A percentile compares a stretch with the other conserved stretches of the same genome.
Conservation (phyloP, 2,888 invertebrate genomes). For the Leucophora obtusa region DNA sequence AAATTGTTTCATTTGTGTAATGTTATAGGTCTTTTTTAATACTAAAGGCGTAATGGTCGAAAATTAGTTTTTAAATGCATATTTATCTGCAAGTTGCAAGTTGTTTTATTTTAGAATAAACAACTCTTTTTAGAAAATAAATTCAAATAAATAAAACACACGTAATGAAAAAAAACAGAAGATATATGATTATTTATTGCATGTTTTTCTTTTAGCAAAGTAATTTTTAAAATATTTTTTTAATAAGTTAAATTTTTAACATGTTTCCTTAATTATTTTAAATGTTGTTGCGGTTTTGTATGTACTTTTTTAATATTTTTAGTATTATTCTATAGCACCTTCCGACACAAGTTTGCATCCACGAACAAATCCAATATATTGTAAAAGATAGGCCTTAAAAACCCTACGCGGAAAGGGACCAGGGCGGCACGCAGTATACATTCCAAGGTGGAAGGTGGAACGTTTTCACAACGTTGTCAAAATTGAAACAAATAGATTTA, state of each 20-base stretch:
- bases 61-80: conserved; percentile 9
- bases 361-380: no score
- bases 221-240: neutral
- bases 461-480: no score
- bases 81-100: neutral
- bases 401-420: no score
- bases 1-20: neutral
- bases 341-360: no score
- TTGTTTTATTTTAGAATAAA: neutral
- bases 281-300: neutral
- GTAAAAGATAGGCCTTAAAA: no score
- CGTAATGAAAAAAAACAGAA: conserved; percentile 4
- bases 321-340: no score
- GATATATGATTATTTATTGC: conserved; percentile 12
- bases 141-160: neutral
- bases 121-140: neutral
- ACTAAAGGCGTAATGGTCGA: conserved; percentile 5
- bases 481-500: no score
- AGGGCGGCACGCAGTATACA: no score
- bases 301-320: neutral
- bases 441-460: no score
- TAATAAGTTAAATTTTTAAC: neutral
- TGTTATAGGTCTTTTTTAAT: neutral
- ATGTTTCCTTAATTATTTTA: neutral
- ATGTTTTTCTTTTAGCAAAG: neutral